Conservation (phyloP, 2,113 vertebrate species). For the Plecotus auritus region DNA sequence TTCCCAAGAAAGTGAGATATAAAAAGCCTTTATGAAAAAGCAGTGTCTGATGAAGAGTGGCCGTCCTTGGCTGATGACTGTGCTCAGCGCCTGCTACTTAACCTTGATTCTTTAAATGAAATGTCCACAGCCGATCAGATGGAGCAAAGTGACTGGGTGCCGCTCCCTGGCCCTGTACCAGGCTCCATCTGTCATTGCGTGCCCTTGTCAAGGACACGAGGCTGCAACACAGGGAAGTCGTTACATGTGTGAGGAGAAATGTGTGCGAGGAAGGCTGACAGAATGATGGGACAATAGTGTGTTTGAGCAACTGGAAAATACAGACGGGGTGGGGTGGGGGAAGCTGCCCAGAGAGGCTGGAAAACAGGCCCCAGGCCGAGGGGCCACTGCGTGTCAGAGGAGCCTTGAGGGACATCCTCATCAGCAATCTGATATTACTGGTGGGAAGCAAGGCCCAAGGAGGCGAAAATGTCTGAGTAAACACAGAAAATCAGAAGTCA, state of each 20-base stretch:
- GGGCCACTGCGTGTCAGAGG: background rate
- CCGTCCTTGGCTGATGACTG: background rate
- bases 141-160: background rate
- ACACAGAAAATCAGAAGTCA: background rate
- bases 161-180: background rate
- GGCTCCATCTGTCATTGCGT: background rate
- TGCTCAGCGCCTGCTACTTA: background rate
- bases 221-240: background rate
- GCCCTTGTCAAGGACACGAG: background rate
- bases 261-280: background rate
- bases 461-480: background rate
- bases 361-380: background rate
- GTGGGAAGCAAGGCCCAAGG: background rate
- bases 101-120: background rate
- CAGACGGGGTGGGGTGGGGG: background rate
- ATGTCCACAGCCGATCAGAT: background rate
- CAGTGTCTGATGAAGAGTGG: background rate
- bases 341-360: background rate
- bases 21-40: constrained; percentile 43
- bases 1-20: constrained; percentile 36
- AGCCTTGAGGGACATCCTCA: background rate
- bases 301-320: background rate
- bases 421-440: background rate
- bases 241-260: background rate
- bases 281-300: background rate